phyloP scores from a whole-genome alignment of 2,113 vertebrate species.

The Daubentonia madagascariensis region DNA sequence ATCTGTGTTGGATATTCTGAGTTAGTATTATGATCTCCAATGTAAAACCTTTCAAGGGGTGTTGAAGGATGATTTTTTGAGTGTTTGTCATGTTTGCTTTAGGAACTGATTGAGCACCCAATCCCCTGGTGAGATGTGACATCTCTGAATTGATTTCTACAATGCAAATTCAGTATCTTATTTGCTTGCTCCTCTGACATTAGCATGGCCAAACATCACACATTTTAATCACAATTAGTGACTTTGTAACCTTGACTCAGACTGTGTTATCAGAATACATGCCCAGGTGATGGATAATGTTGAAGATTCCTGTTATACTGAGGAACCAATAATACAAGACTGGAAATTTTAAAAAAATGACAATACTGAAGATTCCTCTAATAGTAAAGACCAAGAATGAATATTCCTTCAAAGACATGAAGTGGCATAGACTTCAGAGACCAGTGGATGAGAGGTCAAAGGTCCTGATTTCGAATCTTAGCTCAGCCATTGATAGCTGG shows the following conservation, averaged over 20 bases:
- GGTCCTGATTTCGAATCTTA: not conserved
- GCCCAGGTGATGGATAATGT: not conserved
- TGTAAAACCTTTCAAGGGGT: not conserved
- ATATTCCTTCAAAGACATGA: not conserved
- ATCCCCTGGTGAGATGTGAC: not conserved
- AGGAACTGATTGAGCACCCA: not conserved
- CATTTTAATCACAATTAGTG: constrained; percentile 47
- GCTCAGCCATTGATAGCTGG: not conserved
- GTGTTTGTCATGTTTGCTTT: not conserved
- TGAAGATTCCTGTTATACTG: constrained; percentile 57
- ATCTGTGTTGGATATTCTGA: not conserved
- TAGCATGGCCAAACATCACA: not conserved
- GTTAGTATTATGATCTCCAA: not conserved
- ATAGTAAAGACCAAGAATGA: not conserved
- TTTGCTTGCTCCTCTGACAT: constrained; percentile 36
- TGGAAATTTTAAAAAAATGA: not conserved
- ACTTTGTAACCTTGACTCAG: constrained; percentile 65
- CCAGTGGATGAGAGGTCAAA: not conserved
- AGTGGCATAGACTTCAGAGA: not conserved
- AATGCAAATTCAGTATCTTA: constrained; percentile 26
- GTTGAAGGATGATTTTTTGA: not conserved
- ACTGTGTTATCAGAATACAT: constrained; percentile 62
- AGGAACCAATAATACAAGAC: not conserved
- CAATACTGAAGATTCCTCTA: constrained; percentile 59
- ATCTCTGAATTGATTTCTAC: not conserved